Evolutionary conservation across 2,797 vertebrate species (phyloP).

Genomic region (Garrulus glandarius): DNA sequence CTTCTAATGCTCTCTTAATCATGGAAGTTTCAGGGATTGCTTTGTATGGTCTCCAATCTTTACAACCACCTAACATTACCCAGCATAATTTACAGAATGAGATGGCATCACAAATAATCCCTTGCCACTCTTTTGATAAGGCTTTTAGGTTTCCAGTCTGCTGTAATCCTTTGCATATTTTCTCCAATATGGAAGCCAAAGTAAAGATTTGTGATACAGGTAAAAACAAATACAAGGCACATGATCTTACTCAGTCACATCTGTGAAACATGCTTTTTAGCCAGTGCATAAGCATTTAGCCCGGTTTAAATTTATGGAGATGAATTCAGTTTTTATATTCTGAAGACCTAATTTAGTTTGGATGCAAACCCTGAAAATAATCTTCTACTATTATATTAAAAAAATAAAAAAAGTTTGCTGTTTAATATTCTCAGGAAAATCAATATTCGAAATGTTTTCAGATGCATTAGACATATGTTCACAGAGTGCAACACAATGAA

Average conservation of each 20-base stretch:
- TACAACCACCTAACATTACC: neutral
- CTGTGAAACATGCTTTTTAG: neutral
- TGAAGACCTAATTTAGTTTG: neutral
- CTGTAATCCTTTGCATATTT: neutral
- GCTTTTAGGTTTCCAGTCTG: neutral
- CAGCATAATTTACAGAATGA: neutral
- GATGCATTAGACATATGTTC: neutral
- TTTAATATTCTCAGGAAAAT: neutral
- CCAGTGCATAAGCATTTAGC: neutral
- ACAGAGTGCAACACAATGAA: neutral
- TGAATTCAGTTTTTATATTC: neutral
- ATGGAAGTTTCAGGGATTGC: neutral
- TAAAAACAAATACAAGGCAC: neutral
- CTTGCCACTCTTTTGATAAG: neutral
- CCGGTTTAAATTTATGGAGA: neutral
- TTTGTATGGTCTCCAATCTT: neutral
- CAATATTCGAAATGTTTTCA: neutral
- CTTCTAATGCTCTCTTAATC: neutral
- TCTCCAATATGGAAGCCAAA: neutral
- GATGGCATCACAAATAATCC: neutral
- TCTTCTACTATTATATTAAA: neutral
- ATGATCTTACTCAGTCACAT: neutral
- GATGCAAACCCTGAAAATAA: neutral
- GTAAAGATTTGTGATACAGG: neutral
- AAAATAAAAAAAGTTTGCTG: neutral